These are phyloP conservation scores for Acipenser oxyrinchus DNA, from an alignment of 2,797 vertebrate species.

Conservation along the genomic window DNA sequence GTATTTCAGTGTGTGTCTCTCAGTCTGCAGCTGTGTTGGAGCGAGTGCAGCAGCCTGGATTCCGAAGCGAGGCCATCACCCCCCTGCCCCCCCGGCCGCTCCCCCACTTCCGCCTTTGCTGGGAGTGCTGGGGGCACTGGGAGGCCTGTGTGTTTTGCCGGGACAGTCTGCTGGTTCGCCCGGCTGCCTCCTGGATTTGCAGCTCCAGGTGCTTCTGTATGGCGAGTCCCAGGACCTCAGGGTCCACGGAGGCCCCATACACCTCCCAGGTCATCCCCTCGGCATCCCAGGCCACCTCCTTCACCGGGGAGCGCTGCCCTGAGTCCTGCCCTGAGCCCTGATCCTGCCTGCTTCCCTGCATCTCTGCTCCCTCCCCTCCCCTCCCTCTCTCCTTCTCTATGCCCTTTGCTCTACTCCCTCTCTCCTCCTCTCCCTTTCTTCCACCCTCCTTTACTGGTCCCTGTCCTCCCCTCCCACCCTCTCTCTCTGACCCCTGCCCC, in stretches of 20 bases:
- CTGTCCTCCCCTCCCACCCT: conserved; percentile 34
- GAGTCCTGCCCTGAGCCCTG: too few species aligned
- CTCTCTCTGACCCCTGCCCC: conserved; percentile 30
- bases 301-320: conserved; percentile 61
- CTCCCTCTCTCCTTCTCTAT: neutral
- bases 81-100: conserved; percentile 38
- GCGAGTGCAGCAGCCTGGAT: conserved; percentile 65
- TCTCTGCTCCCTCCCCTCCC: conserved; percentile 15
- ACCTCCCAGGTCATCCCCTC: conserved; percentile 95
- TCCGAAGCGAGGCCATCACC: conserved; percentile 62
- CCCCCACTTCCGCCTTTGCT: conserved; percentile 23
- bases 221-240: conserved; percentile 79
- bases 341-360: too few species aligned
- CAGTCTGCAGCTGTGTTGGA: conserved; percentile 65
- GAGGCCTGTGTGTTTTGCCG: conserved; percentile 34
- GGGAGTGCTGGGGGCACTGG: conserved; percentile 13
- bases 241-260: conserved; percentile 84
- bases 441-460: neutral
- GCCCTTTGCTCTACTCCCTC: too few species aligned
- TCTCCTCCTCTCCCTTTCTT: too few species aligned
- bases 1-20: conserved; percentile 19
- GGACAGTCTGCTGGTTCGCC: conserved; percentile 39
- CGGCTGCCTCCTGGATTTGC: conserved; percentile 81
- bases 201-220: conserved; percentile 90
- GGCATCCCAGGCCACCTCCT: conserved; percentile 84